Conservation (phyloP, 2,797 vertebrate genomes). For the Malacoctenus gilli region DNA sequence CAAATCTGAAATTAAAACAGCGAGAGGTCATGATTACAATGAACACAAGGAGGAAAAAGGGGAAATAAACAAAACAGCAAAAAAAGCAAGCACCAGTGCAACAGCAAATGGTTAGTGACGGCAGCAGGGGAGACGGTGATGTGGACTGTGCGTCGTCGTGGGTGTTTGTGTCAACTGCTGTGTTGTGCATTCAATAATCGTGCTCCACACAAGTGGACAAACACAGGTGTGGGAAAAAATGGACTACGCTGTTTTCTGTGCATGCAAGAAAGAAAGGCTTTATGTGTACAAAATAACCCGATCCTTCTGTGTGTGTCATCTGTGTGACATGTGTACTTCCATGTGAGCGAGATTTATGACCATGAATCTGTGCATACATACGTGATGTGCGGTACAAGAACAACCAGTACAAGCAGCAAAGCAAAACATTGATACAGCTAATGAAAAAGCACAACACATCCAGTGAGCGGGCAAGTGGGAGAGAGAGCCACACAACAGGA, state of each 20-base stretch:
- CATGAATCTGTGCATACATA: slow-evolving; percentile 16
- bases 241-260: no score
- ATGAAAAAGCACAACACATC: slow-evolving; percentile 59
- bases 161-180: slow-evolving; percentile 22
- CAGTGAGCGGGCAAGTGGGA: slow-evolving; percentile 51
- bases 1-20: slow-evolving; percentile 87
- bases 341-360: slow-evolving; percentile 25
- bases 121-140: slow-evolving; percentile 57
- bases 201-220: not conserved
- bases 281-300: not conserved
- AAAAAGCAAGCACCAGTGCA: slow-evolving; percentile 70
- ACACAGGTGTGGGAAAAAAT: not conserved
- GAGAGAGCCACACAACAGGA: slow-evolving; percentile 44
- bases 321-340: not conserved
- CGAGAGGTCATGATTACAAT: slow-evolving; percentile 83
- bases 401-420: slow-evolving; percentile 55
- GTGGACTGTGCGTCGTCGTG: slow-evolving; percentile 41
- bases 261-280: no score
- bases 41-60: slow-evolving; percentile 67
- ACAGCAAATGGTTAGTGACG: slow-evolving; percentile 75
- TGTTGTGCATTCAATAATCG: slow-evolving; percentile 14
- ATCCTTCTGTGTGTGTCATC: no score
- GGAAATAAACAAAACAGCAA: slow-evolving; percentile 37
- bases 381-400: slow-evolving; percentile 42
- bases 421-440: slow-evolving; percentile 55